phyloP scores from a whole-genome alignment of 2,797 vertebrate species.

The Arrhamphus sclerolepis region DNA sequence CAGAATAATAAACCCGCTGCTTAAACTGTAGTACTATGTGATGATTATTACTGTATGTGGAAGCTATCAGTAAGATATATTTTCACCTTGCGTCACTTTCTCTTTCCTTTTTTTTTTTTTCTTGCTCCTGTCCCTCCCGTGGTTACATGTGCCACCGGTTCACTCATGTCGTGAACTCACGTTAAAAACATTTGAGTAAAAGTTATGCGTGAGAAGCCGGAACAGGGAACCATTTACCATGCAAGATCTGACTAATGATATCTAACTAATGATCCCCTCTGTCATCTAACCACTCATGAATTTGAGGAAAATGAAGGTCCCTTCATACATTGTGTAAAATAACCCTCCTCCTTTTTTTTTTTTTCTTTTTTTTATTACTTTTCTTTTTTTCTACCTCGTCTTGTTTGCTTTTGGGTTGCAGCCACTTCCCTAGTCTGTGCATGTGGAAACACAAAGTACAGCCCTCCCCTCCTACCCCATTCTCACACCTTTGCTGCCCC shows the following conservation, averaged over 20 bases:
- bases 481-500: slow-evolving; percentile 54
- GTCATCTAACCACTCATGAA: slow-evolving; percentile 51
- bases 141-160: no score
- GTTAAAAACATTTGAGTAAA: no score
- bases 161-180: no score
- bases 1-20: no score
- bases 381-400: neutral
- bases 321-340: slow-evolving; percentile 71
- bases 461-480: slow-evolving; percentile 30
- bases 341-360: slow-evolving; percentile 60
- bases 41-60: no score
- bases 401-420: slow-evolving; percentile 17
- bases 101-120: no score
- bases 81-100: no score
- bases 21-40: no score
- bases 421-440: slow-evolving; percentile 15
- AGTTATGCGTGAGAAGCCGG: neutral
- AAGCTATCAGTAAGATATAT: no score
- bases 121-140: no score
- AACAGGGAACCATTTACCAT: slow-evolving; percentile 65
- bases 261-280: slow-evolving; percentile 43
- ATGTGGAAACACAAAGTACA: slow-evolving; percentile 26
- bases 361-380: neutral
- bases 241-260: no score
- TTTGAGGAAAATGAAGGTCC: slow-evolving; percentile 57